These are phyloP conservation scores for Achatina immaculata DNA, from an alignment of 1,140 invertebrate species.

Conservation along the genomic window DNA sequence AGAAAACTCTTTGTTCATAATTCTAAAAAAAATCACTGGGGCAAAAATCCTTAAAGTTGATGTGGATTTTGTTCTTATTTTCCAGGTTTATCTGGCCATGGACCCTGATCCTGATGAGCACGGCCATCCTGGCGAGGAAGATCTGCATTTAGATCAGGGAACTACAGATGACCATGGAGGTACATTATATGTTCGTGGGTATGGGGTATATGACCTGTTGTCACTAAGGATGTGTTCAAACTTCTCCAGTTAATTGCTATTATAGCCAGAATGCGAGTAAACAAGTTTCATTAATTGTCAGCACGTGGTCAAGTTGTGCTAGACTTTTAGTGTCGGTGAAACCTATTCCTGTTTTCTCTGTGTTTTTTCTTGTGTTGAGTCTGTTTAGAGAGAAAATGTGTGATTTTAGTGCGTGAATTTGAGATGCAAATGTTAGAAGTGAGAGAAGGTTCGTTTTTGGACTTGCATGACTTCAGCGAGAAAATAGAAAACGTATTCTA, in stretches of 20 bases:
- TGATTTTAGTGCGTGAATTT: too few relatives aligned
- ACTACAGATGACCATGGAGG: constrained; percentile 32
- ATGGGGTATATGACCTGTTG: background rate
- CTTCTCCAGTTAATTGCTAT: background rate
- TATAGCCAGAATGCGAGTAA: background rate
- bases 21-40: too few relatives aligned
- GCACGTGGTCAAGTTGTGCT: background rate
- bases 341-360: background rate
- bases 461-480: too few relatives aligned
- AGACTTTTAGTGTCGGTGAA: too few relatives aligned
- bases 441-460: too few relatives aligned
- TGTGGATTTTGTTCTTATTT: too few relatives aligned
- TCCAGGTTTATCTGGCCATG: too few relatives aligned
- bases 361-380: background rate
- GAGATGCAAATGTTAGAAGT: too few relatives aligned
- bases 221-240: background rate
- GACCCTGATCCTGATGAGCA: constrained; percentile 57
- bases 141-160: constrained; percentile 42
- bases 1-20: too few relatives aligned
- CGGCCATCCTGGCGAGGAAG: constrained; percentile 48
- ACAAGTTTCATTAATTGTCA: background rate
- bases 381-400: too few relatives aligned
- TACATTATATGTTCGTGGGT: constrained; percentile 16
- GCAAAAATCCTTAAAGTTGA: too few relatives aligned
- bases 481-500: too few relatives aligned